Conservation (phyloP, 2,888 invertebrate species). For the Liodrosophila aerea region DNA sequence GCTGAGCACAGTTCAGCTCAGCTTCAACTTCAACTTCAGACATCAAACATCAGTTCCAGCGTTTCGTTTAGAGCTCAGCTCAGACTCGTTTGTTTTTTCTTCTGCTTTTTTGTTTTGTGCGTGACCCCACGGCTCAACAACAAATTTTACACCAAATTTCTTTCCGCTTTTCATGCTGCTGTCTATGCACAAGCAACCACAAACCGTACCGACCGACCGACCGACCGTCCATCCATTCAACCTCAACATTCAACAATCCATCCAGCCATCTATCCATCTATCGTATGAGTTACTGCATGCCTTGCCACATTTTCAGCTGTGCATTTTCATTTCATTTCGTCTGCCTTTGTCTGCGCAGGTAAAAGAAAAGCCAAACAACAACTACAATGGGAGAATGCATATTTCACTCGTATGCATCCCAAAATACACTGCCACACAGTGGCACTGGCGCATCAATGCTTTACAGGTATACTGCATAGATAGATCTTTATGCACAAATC, state of each 20-base stretch:
- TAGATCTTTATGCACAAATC: conserved; percentile 35
- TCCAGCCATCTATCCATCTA: conserved; percentile 29
- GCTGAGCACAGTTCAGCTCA: conserved; percentile 24
- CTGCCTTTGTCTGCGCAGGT: too few species aligned
- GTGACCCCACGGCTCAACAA: conserved; percentile 56
- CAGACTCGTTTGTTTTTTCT: conserved; percentile 22
- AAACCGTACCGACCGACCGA: conserved; percentile 13
- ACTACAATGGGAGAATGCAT: conserved; percentile 30
- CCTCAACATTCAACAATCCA: conserved; percentile 32
- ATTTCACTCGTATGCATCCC: too few species aligned
- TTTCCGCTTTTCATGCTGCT: conserved; percentile 51
- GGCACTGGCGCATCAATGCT: conserved; percentile 26
- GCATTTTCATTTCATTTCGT: conserved; percentile 43
- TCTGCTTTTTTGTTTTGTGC: conserved; percentile 36
- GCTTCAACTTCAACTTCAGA: conserved; percentile 7
- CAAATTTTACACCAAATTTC: conserved; percentile 67
- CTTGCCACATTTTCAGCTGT: conserved; percentile 38
- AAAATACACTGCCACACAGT: background rate
- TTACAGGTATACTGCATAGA: conserved; percentile 14
- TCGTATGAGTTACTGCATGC: conserved; percentile 24
- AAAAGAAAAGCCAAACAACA: conserved; percentile 9
- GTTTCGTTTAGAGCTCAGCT: conserved; percentile 1
- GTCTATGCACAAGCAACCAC: conserved; percentile 10
- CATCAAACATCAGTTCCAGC: too few species aligned
- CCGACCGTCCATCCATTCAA: conserved; percentile 33